phyloP scores from a whole-genome alignment of 2,113 vertebrate species.

The Coryphaenoides rupestris region DNA sequence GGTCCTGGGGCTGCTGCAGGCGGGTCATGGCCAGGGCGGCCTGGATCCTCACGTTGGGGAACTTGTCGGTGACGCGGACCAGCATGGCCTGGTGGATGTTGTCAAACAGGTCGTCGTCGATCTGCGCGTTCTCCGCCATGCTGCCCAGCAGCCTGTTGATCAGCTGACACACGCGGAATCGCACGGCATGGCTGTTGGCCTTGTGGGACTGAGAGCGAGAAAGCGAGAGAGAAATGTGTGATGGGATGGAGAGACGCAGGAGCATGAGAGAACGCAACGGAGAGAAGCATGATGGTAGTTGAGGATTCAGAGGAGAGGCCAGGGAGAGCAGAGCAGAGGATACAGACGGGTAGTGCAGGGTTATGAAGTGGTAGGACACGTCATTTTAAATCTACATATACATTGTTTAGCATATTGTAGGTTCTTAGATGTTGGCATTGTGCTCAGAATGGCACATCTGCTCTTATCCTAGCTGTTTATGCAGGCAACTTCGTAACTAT shows the following conservation, averaged over 20 bases:
- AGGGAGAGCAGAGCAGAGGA: not conserved
- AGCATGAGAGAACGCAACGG: too few species aligned
- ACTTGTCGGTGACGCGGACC: slow-evolving; percentile 87
- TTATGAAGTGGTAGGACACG: too few species aligned
- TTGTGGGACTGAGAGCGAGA: slow-evolving; percentile 77
- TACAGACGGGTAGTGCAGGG: too few species aligned
- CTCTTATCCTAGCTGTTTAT: too few species aligned
- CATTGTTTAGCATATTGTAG: too few species aligned
- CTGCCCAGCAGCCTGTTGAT: slow-evolving; percentile 89
- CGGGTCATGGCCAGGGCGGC: slow-evolving; percentile 90
- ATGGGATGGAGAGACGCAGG: not conserved
- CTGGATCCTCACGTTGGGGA: slow-evolving; percentile 92
- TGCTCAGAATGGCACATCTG: too few species aligned
- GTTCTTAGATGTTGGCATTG: too few species aligned
- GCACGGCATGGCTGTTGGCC: slow-evolving; percentile 84
- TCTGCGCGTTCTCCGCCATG: slow-evolving; percentile 92
- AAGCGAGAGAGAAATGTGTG: too few species aligned
- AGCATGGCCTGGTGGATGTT: slow-evolving; percentile 90
- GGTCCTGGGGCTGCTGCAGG: slow-evolving; percentile 88
- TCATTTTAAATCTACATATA: too few species aligned
- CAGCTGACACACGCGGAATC: slow-evolving; percentile 90
- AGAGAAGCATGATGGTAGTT: too few species aligned
- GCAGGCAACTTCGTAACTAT: too few species aligned
- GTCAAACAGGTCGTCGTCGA: slow-evolving; percentile 91
- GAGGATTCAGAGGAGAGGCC: too few species aligned